Percentiles rank a stretch among this genome's conserved stretches.
phyloP scores from a whole-genome alignment of 2,888 invertebrate species.

The Biston stratarius region DNA sequence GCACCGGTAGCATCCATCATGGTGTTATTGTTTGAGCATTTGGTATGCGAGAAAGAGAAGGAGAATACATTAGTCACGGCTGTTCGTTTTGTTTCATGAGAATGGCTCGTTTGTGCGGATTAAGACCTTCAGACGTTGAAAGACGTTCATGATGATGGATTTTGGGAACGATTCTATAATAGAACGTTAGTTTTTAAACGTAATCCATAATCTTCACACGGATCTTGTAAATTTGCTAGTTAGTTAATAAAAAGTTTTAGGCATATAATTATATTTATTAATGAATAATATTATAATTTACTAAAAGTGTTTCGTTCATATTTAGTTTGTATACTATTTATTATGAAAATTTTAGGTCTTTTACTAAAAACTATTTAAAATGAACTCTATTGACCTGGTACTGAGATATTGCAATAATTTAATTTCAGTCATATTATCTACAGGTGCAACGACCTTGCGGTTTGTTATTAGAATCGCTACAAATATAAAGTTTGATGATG shows the following conservation, averaged over 20 bases:
- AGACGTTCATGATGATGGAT: conserved; percentile 44
- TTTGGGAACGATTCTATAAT: conserved; percentile 27
- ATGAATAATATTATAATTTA: no score
- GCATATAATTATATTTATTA: no score
- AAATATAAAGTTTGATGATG: conserved; percentile 2
- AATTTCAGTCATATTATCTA: conserved; percentile 10
- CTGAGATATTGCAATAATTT: neutral
- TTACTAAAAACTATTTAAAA: no score
- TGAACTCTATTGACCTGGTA: no score
- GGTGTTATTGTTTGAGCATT: conserved; percentile 71
- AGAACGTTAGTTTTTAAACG: neutral
- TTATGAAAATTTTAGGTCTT: no score
- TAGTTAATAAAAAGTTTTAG: neutral
- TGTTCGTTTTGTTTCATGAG: conserved; percentile 71
- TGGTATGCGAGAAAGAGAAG: conserved; percentile 58
- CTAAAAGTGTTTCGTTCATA: no score
- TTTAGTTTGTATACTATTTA: no score
- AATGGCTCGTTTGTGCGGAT: conserved; percentile 64
- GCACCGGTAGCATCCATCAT: conserved; percentile 78
- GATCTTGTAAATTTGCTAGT: neutral
- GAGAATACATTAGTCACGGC: conserved; percentile 69
- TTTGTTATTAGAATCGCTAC: conserved; percentile 13
- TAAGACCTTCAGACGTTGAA: conserved; percentile 57
- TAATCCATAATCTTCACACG: neutral
- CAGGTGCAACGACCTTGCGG: conserved; percentile 16